phyloP scores from a whole-genome alignment of 2,797 vertebrate genomes.

The Muscicapa comitata region DNA sequence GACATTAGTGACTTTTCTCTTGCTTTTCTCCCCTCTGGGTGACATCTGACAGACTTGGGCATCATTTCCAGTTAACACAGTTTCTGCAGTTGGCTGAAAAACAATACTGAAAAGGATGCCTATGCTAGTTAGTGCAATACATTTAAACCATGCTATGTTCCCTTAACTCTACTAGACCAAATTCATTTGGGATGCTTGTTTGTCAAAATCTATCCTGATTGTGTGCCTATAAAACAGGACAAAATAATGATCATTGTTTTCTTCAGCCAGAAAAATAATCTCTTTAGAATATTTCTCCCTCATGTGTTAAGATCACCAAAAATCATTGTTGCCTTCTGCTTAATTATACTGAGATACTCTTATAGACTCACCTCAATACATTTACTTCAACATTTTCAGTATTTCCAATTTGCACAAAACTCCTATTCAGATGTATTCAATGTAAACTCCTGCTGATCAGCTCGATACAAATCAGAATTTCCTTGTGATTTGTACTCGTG shows the following conservation, averaged over 20 bases:
- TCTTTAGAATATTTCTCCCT: neutral
- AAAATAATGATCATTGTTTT: neutral
- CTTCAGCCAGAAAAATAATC: neutral
- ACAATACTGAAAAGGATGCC: neutral
- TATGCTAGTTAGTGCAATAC: neutral
- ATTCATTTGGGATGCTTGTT: neutral
- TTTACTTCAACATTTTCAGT: neutral
- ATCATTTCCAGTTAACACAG: neutral
- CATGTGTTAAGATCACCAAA: neutral
- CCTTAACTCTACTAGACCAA: neutral
- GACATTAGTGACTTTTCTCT: neutral
- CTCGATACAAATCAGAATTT: neutral
- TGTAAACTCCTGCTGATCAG: neutral
- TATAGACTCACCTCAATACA: neutral
- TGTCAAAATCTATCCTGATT: neutral
- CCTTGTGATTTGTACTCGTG: fast-evolving
- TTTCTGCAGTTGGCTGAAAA: neutral
- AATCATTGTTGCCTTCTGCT: neutral
- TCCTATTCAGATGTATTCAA: neutral
- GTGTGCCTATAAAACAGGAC: neutral
- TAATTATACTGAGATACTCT: neutral
- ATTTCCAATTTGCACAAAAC: neutral
- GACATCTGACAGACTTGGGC: neutral
- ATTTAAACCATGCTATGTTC: neutral
- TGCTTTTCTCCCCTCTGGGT: neutral